These are phyloP conservation scores for Halcyon leucocephala DNA, from an alignment of 2,797 vertebrate genomes.

Conservation along the genomic window DNA sequence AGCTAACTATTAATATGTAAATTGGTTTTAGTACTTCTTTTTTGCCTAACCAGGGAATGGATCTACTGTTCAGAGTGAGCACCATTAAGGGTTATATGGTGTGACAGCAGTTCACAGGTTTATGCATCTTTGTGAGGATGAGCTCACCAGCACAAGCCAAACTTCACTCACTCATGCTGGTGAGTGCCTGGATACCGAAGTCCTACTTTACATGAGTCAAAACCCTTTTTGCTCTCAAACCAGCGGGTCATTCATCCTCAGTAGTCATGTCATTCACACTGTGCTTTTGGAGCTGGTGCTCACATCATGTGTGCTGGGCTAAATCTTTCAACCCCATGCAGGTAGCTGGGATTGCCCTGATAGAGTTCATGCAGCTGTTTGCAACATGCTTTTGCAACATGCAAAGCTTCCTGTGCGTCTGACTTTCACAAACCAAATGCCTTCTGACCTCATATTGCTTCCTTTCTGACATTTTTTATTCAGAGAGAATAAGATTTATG, in stretches of 20 bases:
- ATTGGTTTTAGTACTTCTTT: neutral
- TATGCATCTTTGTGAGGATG: neutral
- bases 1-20: neutral
- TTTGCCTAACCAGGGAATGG: neutral
- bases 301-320: neutral
- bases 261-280: neutral
- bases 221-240: neutral
- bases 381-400: neutral
- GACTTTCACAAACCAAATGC: neutral
- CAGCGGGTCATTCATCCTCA: rapidly evolving
- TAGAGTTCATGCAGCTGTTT: neutral
- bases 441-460: neutral
- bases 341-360: neutral
- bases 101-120: neutral
- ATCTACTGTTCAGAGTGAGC: neutral
- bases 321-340: neutral
- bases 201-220: neutral
- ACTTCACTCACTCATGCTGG: neutral
- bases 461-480: neutral
- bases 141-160: neutral
- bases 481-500: neutral
- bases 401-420: neutral
- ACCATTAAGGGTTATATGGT: neutral
- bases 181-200: neutral
- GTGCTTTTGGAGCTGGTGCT: neutral